A percentile compares a stretch with the other conserved stretches of the same genome.
phyloP scores from a whole-genome alignment of 2,797 vertebrate genomes.

The Crossoptilon crossoptilon region DNA sequence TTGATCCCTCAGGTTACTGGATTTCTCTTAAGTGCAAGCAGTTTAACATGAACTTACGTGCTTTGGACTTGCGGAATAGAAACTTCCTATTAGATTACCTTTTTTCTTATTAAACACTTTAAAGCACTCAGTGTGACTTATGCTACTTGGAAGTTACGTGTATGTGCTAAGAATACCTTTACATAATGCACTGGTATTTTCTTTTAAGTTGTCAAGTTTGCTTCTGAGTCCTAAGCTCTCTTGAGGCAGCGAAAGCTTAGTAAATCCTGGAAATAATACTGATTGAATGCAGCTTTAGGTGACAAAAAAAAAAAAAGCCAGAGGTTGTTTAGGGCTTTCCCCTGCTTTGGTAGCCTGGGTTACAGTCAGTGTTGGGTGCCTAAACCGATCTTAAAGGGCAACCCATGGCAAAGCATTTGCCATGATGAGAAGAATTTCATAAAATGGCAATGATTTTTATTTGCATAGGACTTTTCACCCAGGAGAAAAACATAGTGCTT shows the following conservation, averaged over 20 bases:
- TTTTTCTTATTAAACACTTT: background rate
- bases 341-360: background rate
- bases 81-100: background rate
- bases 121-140: background rate
- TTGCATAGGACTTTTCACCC: background rate
- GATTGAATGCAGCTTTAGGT: background rate
- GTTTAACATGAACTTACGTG: background rate
- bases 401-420: background rate
- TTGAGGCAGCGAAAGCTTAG: background rate
- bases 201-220: background rate
- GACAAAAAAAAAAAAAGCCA: background rate
- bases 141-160: background rate
- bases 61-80: background rate
- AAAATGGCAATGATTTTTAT: background rate
- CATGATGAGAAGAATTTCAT: background rate
- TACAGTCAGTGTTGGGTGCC: background rate
- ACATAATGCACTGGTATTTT: background rate
- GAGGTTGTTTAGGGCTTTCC: background rate
- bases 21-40: background rate
- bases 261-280: slow-evolving; percentile 10
- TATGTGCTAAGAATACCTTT: background rate
- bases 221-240: background rate
- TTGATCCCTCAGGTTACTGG: background rate
- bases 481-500: background rate
- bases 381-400: background rate